Percentiles rank a stretch among this genome's conserved stretches.
phyloP scores from a whole-genome alignment of 1,140 invertebrate species.

The Grapholita molesta region DNA sequence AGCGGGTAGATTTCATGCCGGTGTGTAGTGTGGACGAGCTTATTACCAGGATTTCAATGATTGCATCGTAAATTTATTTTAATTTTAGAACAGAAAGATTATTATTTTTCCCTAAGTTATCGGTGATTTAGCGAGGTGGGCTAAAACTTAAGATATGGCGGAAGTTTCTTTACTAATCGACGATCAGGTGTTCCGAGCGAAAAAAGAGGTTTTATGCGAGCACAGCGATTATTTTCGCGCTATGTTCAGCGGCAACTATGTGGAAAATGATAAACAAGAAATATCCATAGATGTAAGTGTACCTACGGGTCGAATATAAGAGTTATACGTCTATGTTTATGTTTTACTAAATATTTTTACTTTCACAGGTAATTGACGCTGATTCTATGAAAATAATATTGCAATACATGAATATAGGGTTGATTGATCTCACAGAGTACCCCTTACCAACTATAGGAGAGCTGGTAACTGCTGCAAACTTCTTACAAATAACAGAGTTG shows the following conservation, averaged over 20 bases:
- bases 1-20: not conserved
- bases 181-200: constrained; percentile 44
- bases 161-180: not conserved
- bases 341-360: no score
- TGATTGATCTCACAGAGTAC: constrained; percentile 56
- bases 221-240: constrained; percentile 69
- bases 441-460: constrained; percentile 41
- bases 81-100: not conserved
- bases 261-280: constrained; percentile 54
- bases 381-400: constrained; percentile 57
- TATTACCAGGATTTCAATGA: not conserved
- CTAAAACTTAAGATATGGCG: not conserved
- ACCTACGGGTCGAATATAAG: not conserved
- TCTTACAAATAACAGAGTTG: constrained; percentile 62
- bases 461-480: constrained; percentile 52
- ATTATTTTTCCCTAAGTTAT: not conserved
- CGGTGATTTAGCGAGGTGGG: not conserved
- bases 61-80: not conserved
- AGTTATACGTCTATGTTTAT: no score
- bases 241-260: constrained; percentile 68
- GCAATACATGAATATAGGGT: constrained; percentile 56
- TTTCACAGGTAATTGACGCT: constrained; percentile 57
- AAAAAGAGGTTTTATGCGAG: constrained; percentile 55
- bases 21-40: not conserved
- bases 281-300: constrained; percentile 59